Conservation (phyloP, 37 sponge, comb jelly and placozoan species). For the Lycopodina hypogea region DNA sequence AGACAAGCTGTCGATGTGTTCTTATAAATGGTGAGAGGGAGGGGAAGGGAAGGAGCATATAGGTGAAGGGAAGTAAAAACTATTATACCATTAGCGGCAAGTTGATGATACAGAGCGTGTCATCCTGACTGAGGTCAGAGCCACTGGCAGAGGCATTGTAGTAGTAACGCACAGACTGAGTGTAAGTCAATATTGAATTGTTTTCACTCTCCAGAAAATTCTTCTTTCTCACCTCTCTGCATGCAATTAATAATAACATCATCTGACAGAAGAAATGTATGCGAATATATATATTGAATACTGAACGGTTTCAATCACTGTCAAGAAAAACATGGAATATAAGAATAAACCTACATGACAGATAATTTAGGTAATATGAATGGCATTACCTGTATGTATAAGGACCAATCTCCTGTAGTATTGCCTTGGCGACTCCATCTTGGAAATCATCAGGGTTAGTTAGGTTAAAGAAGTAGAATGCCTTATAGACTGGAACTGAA, state of each 20-base stretch:
- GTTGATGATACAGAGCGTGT: constrained; percentile 59
- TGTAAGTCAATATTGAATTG: constrained; percentile 26
- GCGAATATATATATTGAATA: no score
- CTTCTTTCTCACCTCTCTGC: constrained; percentile 38
- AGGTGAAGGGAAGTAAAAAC: background rate
- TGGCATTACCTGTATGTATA: constrained; percentile 83
- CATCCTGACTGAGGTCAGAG: constrained; percentile 9
- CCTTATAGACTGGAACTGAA: constrained; percentile 61
- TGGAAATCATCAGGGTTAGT: constrained; percentile 66
- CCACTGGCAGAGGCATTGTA: constrained; percentile 12
- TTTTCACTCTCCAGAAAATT: constrained; percentile 5
- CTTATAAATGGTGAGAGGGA: no score
- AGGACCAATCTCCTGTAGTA: constrained; percentile 62
- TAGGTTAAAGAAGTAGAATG: constrained; percentile 81
- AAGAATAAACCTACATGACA: no score
- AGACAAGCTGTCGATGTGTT: no score
- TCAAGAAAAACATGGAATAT: no score
- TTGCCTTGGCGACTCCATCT: constrained; percentile 20
- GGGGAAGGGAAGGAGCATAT: background rate
- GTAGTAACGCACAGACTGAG: constrained; percentile 28
- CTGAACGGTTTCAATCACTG: no score
- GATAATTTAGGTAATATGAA: no score
- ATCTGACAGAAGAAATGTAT: background rate
- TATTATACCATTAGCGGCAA: constrained; percentile 48
- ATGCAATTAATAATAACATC: background rate